Percentiles rank a stretch among this genome's conserved stretches.
Evolutionary conservation across 1,140 invertebrate species (phyloP).

Genomic region (Micrasema longulum): DNA sequence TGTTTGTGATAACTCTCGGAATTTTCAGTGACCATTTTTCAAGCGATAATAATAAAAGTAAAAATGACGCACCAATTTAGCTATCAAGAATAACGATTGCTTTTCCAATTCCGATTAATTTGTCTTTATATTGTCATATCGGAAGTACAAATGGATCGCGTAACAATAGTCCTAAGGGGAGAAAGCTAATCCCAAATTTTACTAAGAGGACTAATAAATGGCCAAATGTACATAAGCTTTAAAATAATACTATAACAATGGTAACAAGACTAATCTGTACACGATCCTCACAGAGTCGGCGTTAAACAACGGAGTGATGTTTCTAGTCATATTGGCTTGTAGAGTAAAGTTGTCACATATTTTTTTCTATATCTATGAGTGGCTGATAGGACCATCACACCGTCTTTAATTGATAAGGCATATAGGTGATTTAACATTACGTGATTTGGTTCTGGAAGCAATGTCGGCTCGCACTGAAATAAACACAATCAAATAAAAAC

Average conservation of each 20-base stretch:
- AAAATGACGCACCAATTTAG: too few species aligned
- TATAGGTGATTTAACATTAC: constrained; percentile 99
- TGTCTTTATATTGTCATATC: constrained; percentile 1
- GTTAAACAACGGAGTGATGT: background rate
- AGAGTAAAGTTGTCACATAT: constrained; percentile 98
- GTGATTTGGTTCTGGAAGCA: constrained; percentile 98
- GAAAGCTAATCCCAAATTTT: constrained; percentile 1
- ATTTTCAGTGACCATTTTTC: too few species aligned
- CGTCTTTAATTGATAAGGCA: constrained; percentile 98
- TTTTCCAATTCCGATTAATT: too few species aligned
- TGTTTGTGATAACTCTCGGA: too few species aligned
- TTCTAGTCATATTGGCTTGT: constrained; percentile 88
- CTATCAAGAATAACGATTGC: too few species aligned
- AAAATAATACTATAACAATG: constrained; percentile 43
- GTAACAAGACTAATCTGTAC: constrained; percentile 27
- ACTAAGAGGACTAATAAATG: constrained; percentile 16
- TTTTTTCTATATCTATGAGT: constrained; percentile 98
- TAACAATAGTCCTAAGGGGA: background rate
- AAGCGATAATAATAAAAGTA: too few species aligned
- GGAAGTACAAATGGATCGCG: background rate
- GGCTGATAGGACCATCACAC: constrained; percentile 98
- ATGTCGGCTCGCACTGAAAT: constrained; percentile 94
- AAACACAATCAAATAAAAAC: constrained; percentile 7
- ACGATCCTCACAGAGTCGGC: constrained; percentile 1
- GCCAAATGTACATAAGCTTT: constrained; percentile 27